Evolutionary conservation across 2,113 vertebrate species (phyloP).

Genomic region (Albula goreensis): DNA sequence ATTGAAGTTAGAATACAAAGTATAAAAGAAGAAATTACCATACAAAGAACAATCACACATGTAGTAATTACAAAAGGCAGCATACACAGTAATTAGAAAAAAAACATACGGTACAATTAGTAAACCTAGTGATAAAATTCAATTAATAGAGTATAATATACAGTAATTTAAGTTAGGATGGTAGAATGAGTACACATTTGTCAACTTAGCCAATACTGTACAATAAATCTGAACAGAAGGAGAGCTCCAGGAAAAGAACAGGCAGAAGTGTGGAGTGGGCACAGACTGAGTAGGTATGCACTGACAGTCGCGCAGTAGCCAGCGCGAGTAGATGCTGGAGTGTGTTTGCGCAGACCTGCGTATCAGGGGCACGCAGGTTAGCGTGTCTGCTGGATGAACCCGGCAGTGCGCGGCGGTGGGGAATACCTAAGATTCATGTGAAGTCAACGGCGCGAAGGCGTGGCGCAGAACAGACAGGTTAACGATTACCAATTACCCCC

Average conservation of each 20-base stretch:
- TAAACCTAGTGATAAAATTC: not conserved
- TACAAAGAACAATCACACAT: too few species aligned
- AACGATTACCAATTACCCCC: conserved; percentile 28
- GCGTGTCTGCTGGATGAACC: conserved; percentile 40
- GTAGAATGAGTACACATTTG: not conserved
- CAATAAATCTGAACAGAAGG: too few species aligned
- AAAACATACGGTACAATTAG: not conserved
- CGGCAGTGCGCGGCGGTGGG: conserved; percentile 24
- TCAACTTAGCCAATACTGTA: too few species aligned
- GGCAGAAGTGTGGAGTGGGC: too few species aligned
- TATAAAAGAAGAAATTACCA: too few species aligned
- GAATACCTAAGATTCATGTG: conserved; percentile 25
- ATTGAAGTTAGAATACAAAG: too few species aligned
- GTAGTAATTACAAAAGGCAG: too few species aligned
- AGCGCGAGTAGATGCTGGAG: too few species aligned
- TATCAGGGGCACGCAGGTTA: conserved; percentile 30
- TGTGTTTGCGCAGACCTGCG: too few species aligned
- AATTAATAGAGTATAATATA: not conserved
- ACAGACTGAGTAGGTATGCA: too few species aligned
- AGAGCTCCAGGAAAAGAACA: too few species aligned
- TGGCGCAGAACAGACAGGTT: conserved; percentile 24
- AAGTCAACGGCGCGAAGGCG: conserved; percentile 30
- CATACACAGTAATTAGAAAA: not conserved
- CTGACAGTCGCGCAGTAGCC: too few species aligned
- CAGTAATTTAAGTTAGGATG: not conserved